Evolutionary conservation across 2,797 vertebrate genomes (phyloP).

Genomic region (Sebastes iracundus): DNA sequence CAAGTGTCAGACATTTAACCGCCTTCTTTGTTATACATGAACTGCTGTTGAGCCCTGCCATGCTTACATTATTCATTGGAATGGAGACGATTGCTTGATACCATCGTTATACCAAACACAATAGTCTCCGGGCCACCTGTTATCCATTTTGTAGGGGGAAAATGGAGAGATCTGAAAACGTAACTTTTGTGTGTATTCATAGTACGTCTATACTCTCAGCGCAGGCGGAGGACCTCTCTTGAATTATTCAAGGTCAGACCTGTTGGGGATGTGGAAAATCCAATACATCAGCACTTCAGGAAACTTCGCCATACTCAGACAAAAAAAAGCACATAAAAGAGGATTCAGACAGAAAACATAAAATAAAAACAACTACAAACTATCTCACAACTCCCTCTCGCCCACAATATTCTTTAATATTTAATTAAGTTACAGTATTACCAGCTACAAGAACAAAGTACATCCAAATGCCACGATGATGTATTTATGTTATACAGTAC

Average conservation of each 20-base stretch:
- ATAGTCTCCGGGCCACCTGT: conserved; percentile 57
- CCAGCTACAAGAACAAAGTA: neutral
- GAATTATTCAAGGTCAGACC: conserved; percentile 76
- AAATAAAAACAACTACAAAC: conserved; percentile 37
- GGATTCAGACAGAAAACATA: conserved; percentile 19
- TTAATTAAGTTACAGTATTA: conserved; percentile 31
- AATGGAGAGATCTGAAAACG: conserved; percentile 56
- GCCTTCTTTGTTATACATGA: conserved; percentile 21
- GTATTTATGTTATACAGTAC: neutral
- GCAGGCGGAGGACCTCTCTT: conserved; percentile 41
- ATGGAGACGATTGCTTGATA: conserved; percentile 24
- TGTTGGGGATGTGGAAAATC: conserved; percentile 68
- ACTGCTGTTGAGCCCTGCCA: neutral
- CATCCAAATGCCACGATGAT: neutral
- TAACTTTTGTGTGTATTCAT: conserved; percentile 59
- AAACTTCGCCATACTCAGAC: conserved; percentile 48
- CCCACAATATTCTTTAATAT: conserved; percentile 33
- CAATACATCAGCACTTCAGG: conserved; percentile 72
- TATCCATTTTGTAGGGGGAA: conserved; percentile 65
- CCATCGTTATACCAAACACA: conserved; percentile 27
- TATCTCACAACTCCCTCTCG: neutral
- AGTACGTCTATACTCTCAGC: conserved; percentile 40
- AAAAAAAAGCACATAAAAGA: conserved; percentile 43
- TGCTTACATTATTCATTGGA: conserved; percentile 46
- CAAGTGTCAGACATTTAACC: conserved; percentile 10